Conservation (phyloP, 1,140 invertebrate species). For the Drosophila suzukii region DNA sequence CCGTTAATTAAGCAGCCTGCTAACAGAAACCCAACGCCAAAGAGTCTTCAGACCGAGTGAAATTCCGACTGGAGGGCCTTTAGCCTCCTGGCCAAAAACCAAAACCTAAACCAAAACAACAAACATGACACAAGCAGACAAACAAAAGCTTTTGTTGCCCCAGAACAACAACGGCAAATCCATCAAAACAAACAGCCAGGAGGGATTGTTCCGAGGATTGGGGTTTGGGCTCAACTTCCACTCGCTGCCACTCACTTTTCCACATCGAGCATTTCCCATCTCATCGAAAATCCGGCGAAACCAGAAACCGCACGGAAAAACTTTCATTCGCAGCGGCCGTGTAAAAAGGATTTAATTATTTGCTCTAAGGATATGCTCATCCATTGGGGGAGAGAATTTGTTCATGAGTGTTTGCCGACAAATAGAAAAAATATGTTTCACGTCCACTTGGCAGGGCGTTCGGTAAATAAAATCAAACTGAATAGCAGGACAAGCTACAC, state of each 20-base stretch:
- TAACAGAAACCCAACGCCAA: slow-evolving; percentile 46
- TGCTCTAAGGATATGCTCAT: slow-evolving; percentile 76
- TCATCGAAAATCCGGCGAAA: slow-evolving; percentile 49
- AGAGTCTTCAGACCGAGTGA: slow-evolving; percentile 52
- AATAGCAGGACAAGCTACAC: slow-evolving; percentile 19
- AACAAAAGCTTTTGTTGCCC: slow-evolving; percentile 69
- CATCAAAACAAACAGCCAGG: slow-evolving; percentile 79
- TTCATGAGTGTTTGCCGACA: slow-evolving; percentile 55
- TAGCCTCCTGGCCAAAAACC: slow-evolving; percentile 33
- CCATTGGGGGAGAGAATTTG: slow-evolving; percentile 29
- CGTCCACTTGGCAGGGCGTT: slow-evolving; percentile 63
- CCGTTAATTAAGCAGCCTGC: slow-evolving; percentile 77
- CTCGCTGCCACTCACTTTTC: slow-evolving; percentile 28
- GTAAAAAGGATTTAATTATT: slow-evolving; percentile 84
- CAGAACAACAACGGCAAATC: slow-evolving; percentile 66
- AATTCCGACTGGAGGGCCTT: slow-evolving; percentile 16
- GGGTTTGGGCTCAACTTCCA: slow-evolving; percentile 38
- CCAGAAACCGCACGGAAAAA: slow-evolving; percentile 47
- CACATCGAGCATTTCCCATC: slow-evolving; percentile 9
- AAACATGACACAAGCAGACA: slow-evolving; percentile 78
- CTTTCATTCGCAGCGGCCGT: slow-evolving; percentile 64
- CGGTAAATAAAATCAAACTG: slow-evolving; percentile 39
- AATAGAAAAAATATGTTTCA: slow-evolving; percentile 77
- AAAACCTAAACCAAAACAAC: slow-evolving; percentile 55
- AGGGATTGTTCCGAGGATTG: slow-evolving; percentile 60